Base-by-base conservation (phyloP, 2,797 vertebrate genomes). In the Cottoperca gobio region DNA sequence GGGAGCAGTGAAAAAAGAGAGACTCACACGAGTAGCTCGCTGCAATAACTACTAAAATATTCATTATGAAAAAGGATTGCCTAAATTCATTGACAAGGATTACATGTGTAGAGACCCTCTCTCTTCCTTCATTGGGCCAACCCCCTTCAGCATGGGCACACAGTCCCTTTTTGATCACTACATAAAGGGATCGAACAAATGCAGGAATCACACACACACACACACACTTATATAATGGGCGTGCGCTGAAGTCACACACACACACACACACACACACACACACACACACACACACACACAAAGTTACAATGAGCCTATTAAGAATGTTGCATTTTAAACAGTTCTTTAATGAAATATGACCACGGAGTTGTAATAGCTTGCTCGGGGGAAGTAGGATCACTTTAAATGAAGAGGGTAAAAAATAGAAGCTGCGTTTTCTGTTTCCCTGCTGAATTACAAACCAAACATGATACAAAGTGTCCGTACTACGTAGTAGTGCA, bases 31-130 rank as follows among this genome's bases (percentile, higher is more conserved):
- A 93, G 89, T 82, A 86, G 86, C 92, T 81, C 87, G 50, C 89
- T 92, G 92, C 89, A 93, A 93, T 93, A 93, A 94, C 92, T 94
- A 91, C 88, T 95, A 86, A 95, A 95, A 95, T 95, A 95, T 95
- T 94, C 88, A 95, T 95, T 94, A 93, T 67, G 86, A 79, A 89
- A 87, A 90, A 80, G 82, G 73, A 92, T 92, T 88, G 89, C 88
- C 93, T 91, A 91, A 93, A 94, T 92, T 94, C 92, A 92, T 93
- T 92, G 94, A 95, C 94, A 94, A 92, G 90, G 85, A 94, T 92
- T 94, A 95, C 94, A 95, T 93, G 93, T 95, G 95, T 95, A 90
- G 92, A 93, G 93, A 94, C 90, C 66, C 75, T 88, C 79, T 92
- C 79, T 60, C 37, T 81, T 87, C 86, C 86, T 92, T 92, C 87